Evolutionary conservation across 2,888 invertebrate species (phyloP), one percentile per base, ranked within the genome.

Genomic region (Dione vanillae): DNA sequence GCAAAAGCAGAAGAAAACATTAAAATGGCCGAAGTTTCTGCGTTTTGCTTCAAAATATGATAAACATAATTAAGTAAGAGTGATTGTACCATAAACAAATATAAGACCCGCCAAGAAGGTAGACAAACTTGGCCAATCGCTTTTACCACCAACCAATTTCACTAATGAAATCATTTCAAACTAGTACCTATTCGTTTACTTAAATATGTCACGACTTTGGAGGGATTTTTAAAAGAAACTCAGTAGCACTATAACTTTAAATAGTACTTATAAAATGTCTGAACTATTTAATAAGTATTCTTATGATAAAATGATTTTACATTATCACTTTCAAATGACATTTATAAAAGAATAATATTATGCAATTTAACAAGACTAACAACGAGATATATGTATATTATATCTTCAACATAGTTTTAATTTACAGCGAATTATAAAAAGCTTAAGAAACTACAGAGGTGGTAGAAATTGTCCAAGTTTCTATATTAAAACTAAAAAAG

Each of bases 111-210:
- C 68, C 54, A 69, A 74, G 74, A 72, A 77, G 74, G 75, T 77
- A 70, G 74, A 75, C 77, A 72, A 82, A 77, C 80, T 79, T 84
- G 82, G 83, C 83, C 84, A 82, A 82, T 85, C 80, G 78, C 80
- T 80, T 82, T 84, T 79, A 80, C 80, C 83, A 84, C 83, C 89
- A 90, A 91, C 83, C 89, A 90, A 91, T 91, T 89, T 88, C 89
- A 79, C 83, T 91, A 91, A 91, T 91, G 90, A 88, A 89, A 86
- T 88, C 84, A 87, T 88, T 88, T 84, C 79, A 81, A 86, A 83
- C 83, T 83, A 5, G 27, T 27, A 27, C 78, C 79, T 78, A 79
- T 76, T 76, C 74, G 74, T 77, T 77, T 73, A 70, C 72, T 74
- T 73, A 72, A 70, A 74, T 69, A 74, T 70, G 62, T 68, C 72